Evolutionary conservation across 1,140 invertebrate species (phyloP), one percentile per base, ranked within the genome.

Genomic region (Drosophila lini): DNA sequence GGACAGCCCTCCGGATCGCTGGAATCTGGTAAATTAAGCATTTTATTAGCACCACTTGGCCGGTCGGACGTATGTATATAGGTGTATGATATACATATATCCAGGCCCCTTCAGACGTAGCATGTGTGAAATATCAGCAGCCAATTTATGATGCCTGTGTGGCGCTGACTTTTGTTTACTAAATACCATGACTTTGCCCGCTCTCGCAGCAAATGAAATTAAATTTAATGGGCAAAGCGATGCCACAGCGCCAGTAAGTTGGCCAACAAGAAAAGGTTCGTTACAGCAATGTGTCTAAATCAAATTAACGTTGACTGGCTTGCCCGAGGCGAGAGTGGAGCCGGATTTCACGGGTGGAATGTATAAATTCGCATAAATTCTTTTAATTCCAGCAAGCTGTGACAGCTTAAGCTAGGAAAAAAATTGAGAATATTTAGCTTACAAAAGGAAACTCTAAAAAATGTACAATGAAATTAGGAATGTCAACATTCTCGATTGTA

Each of bases 71-170:
- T 28, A 62, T 19, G 45, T 25, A 48, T 79, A 32, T 48, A 74
- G 34, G 42, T 50, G 38, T 60, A 22, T 47, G 11, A 22, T 50
- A 50, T 47, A 47, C 47, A 50, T 22, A 38, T 45, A 57, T 28
- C 15, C 61, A 42, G 2, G 7, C 38, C 32, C 22, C 16, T 9
- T 15, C 15, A 34, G 76, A 82, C 55, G 75, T 86, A 5, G 77
- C 83, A 88, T 88, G 83, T 88, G 83, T 83, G 83, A 89, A 88
- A 74, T 80, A 89, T 88, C 83, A 88, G 68, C 73, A 62, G 62
- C 61, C 76, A 88, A 88, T 88, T 83, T 88, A 88, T 88, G 84
- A 65, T 61, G 80, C 80, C 80, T 89, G 75, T 82, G 83, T 70
- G 83, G 58, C 75, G 58, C 76, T 73, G 59, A 67, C 69, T 81